Conservation (phyloP, 92 coral and sea anemone genomes). For the Phenganax stokvisi region DNA sequence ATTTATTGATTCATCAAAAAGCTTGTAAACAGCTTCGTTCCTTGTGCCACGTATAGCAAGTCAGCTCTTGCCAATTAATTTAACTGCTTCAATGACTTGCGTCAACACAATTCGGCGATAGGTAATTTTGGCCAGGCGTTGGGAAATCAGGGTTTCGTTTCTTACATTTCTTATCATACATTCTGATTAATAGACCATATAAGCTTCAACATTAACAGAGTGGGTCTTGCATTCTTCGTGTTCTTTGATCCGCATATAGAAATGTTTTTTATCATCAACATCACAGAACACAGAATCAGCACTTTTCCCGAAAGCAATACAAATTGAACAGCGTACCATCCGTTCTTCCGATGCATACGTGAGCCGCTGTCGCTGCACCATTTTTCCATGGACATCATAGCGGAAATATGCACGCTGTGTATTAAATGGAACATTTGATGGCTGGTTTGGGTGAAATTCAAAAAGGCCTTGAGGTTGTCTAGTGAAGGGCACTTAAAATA, state of each 20-base stretch:
- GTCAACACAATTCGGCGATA: constrained; percentile 1
- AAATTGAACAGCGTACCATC: background rate
- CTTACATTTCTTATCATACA: constrained; percentile 6
- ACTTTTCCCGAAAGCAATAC: constrained; percentile 18
- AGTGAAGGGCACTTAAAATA: constrained; percentile 9
- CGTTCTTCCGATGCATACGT: constrained; percentile 18
- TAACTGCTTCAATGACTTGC: background rate
- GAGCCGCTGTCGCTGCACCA: constrained; percentile 10
- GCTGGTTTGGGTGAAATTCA: constrained; percentile 15
- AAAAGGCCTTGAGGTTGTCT: constrained; percentile 10
- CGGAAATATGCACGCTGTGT: constrained; percentile 16
- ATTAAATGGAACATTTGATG: constrained; percentile 8
- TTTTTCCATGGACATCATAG: background rate
- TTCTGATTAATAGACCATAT: constrained; percentile 16
- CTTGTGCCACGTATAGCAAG: background rate
- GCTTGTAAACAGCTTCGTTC: constrained; percentile 7
- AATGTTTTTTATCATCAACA: constrained; percentile 17
- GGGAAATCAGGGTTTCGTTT: constrained; percentile 2
- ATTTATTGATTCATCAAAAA: background rate
- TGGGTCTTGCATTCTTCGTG: constrained; percentile 16
- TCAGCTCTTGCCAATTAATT: constrained; percentile 6
- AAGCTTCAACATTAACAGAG: constrained; percentile 18
- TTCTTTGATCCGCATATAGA: constrained; percentile 14
- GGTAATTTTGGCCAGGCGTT: constrained; percentile 3
- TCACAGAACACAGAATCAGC: background rate